Evolutionary conservation across 2,797 vertebrate genomes (phyloP), one percentile per base, ranked within the genome.

Genomic region (Adelosebastes latens): DNA sequence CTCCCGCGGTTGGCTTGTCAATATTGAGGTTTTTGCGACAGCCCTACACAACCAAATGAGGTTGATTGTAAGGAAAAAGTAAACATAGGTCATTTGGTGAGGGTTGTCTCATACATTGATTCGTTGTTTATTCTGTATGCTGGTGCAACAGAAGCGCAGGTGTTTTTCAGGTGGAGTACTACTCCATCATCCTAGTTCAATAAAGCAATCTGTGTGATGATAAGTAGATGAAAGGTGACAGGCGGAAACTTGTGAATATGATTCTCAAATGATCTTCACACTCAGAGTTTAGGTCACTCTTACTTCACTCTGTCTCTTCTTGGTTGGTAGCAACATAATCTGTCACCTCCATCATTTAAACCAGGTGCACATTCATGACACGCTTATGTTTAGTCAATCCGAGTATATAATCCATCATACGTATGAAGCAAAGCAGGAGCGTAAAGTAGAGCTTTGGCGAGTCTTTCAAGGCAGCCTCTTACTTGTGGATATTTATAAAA

Each of bases 401-500:
- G 11, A 59, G 32, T 10, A 24, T 46, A 27, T 8, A 34, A 61
- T 8, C 31, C 8, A n/a, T 12, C 24, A n/a, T 34, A 18, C 3
- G 18, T 14, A 5, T 14, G 24, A 67, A 42, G 31, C n/a, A 20
- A 56, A 56, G 53, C 53, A 22, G 53, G 10, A 56, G 53, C 11
- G 22, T 56, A 18, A 31, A 2, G 52, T 55, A 27, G 39, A 74
- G 16, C 70, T 56, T 22, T 18, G 8, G 29, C 3, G 6, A 39
- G 36, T 60, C 7, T 72, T 83, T 79, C 5, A 46, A 46, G 16
- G 46, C 71, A 46, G 9, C 16, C 8, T 52, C 63, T 77, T 67
- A 55, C 20, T 79, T 52, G n/a, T 70, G 61, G 69, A 65, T 66
- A 27, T 78, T 75, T 60, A 72, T 74, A 49, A 75, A 75, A 78